phyloP scores from a whole-genome alignment of 2,113 vertebrate genomes.

The Rana temporaria region DNA sequence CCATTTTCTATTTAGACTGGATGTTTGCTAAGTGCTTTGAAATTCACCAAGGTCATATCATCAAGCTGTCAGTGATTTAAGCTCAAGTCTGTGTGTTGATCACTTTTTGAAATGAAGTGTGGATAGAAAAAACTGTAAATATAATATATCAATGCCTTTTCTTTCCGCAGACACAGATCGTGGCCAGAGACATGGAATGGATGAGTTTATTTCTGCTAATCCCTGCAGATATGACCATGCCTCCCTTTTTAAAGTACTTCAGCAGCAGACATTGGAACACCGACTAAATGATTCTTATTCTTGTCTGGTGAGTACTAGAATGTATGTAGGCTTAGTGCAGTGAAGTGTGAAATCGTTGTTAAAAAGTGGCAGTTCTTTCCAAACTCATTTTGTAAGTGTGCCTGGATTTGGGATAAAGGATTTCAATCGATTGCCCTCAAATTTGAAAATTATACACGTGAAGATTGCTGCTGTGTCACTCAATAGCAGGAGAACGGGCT shows the following conservation, averaged over 20 bases:
- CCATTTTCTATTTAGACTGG: conserved; percentile 39
- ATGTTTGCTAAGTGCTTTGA: conserved; percentile 57
- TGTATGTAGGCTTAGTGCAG: conserved; percentile 60
- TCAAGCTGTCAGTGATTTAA: conserved; percentile 49
- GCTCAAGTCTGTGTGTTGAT: conserved; percentile 35
- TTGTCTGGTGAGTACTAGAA: conserved; percentile 87
- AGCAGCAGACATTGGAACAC: conserved; percentile 91
- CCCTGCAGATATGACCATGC: conserved; percentile 90
- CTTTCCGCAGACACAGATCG: conserved; percentile 79
- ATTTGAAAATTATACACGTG: conserved; percentile 87
- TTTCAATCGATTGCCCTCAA: conserved; percentile 85
- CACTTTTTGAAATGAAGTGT: conserved; percentile 39
- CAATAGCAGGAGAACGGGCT: conserved; percentile 71
- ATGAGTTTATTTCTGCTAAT: conserved; percentile 90
- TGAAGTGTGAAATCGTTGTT: conserved; percentile 72
- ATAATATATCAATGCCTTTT: conserved; percentile 38
- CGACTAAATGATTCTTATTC: conserved; percentile 97
- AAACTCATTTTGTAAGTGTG: conserved; percentile 71
- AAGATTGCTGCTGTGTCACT: conserved; percentile 77
- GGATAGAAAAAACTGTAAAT: conserved; percentile 11
- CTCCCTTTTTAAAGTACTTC: conserved; percentile 87
- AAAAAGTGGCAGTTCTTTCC: conserved; percentile 72
- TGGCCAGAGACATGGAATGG: conserved; percentile 90
- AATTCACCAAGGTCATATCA: conserved; percentile 48
- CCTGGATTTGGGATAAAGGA: conserved; percentile 78